These are phyloP conservation scores for Toxotes jaculatrix DNA, from an alignment of 2,113 vertebrate species.

Conservation along the genomic window DNA sequence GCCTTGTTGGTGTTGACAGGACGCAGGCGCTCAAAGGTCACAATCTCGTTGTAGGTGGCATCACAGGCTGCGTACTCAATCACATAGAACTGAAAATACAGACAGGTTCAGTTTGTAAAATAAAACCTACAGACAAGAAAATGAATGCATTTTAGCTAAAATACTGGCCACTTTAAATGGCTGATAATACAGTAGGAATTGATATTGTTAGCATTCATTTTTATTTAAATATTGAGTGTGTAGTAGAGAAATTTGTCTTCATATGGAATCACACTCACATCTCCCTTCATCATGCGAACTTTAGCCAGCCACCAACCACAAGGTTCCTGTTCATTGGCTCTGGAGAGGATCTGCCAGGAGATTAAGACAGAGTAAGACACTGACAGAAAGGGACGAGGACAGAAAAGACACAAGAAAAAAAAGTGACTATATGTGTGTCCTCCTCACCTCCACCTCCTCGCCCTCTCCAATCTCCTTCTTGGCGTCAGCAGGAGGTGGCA, in stretches of 20 bases:
- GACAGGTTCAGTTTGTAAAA: not conserved
- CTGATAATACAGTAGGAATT: not conserved
- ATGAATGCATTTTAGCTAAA: not conserved
- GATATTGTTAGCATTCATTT: not conserved
- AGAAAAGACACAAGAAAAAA: not conserved
- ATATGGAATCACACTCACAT: conserved; percentile 82
- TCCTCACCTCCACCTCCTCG: conserved; percentile 95
- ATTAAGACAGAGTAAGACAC: conserved; percentile 3
- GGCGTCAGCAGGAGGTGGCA: conserved; percentile 92
- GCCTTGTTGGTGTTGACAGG: conserved; percentile 90
- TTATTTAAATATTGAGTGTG: not conserved
- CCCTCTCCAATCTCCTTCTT: conserved; percentile 98
- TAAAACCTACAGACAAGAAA: not conserved
- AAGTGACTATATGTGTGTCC: not conserved
- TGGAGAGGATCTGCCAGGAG: conserved; percentile 87
- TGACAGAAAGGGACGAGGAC: not conserved
- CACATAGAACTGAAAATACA: conserved; percentile 89
- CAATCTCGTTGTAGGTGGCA: conserved; percentile 93
- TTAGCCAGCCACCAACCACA: conserved; percentile 94
- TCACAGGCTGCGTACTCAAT: conserved; percentile 93
- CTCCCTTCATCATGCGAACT: conserved; percentile 94
- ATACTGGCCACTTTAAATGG: not conserved
- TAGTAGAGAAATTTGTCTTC: not conserved
- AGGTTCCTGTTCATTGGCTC: conserved; percentile 92
- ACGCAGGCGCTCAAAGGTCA: conserved; percentile 91